phyloP scores from a whole-genome alignment of 2,888 invertebrate species.

The Harpalus rufipes region DNA sequence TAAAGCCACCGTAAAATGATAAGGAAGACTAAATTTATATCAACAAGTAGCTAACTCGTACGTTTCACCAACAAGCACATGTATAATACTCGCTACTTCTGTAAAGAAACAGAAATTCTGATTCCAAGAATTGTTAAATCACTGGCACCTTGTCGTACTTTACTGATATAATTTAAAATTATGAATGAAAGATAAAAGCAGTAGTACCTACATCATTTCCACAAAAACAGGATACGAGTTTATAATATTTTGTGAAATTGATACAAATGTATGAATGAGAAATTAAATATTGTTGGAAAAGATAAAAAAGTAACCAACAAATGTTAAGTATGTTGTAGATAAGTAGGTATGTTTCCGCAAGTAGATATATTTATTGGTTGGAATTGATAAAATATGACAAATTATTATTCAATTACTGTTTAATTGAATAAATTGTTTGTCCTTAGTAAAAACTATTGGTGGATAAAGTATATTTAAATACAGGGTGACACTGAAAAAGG shows the following conservation, averaged over 20 bases:
- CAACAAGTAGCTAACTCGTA: not conserved
- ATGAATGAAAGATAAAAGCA: slow-evolving; percentile 7
- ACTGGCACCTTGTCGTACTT: not conserved
- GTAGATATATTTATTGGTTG: not conserved
- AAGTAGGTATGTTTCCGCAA: not conserved
- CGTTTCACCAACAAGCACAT: not conserved
- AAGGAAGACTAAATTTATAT: slow-evolving; percentile 31
- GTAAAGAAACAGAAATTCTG: not conserved
- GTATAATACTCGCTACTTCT: too few species aligned
- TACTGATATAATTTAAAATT: not conserved
- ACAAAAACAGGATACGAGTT: slow-evolving; percentile 3
- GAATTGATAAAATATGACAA: not conserved
- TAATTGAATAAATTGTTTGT: too few species aligned
- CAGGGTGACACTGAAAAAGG: too few species aligned
- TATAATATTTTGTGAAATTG: slow-evolving; percentile 5
- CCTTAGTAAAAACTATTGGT: too few species aligned
- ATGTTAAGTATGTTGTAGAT: not conserved
- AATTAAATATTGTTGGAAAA: not conserved
- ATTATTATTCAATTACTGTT: not conserved
- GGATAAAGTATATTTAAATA: too few species aligned
- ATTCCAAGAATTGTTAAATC: not conserved
- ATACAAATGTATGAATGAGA: not conserved
- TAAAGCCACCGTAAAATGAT: slow-evolving; percentile 31
- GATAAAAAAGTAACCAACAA: not conserved
- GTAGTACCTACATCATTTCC: not conserved